A percentile compares a stretch with the other conserved stretches of the same genome.
Conservation (phyloP, 2,113 vertebrate species). For the Platysteira castanea region DNA sequence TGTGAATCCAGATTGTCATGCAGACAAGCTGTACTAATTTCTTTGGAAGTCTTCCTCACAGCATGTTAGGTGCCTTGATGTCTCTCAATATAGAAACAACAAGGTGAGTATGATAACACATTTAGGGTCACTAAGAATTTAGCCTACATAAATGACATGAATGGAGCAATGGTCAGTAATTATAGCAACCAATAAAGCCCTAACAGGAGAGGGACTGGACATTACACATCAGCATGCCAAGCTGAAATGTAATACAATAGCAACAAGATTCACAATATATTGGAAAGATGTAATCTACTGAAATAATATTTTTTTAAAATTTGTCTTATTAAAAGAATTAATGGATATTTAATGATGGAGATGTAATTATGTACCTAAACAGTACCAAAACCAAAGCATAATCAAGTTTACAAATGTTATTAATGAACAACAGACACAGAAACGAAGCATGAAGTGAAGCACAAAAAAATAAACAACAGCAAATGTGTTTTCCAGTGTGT, state of each 20-base stretch:
- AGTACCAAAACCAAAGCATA: background rate
- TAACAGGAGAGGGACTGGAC: background rate
- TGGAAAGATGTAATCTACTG: background rate
- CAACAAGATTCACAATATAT: background rate
- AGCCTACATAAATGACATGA: background rate
- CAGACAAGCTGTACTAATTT: background rate
- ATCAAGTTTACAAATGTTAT: background rate
- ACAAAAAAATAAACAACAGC: background rate
- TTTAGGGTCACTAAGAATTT: background rate
- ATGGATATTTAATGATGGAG: background rate
- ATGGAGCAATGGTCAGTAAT: background rate
- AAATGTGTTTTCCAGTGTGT: background rate
- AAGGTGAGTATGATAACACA: background rate
- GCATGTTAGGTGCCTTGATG: background rate
- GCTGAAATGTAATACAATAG: background rate
- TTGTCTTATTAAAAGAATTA: background rate
- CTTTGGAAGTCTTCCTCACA: background rate
- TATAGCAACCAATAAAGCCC: constrained; percentile 1
- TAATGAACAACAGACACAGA: background rate
- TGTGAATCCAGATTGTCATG: background rate
- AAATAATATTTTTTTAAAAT: background rate
- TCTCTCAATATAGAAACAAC: background rate
- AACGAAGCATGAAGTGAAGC: background rate
- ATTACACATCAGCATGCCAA: background rate
- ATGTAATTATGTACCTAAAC: background rate